Percentiles rank a stretch among this genome's conserved stretches.
Evolutionary conservation across 2,888 invertebrate species (phyloP).

Genomic region (Pyrrhia umbra): DNA sequence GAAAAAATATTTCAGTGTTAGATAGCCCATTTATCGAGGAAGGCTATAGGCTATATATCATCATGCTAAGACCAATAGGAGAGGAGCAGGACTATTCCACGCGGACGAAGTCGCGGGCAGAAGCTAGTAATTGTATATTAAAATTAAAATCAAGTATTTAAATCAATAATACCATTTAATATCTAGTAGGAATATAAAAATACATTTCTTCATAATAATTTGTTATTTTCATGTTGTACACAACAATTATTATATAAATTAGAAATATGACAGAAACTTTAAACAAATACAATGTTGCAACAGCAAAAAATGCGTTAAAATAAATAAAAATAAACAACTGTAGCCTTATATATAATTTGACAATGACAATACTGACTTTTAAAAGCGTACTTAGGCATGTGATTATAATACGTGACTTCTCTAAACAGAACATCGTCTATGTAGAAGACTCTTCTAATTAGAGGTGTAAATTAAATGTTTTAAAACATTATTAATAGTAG

Average conservation of each 20-base stretch:
- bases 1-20: too few relatives aligned
- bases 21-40: too few relatives aligned
- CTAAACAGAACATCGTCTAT: too few relatives aligned
- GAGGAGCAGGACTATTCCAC: too few relatives aligned
- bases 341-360: too few relatives aligned
- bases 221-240: background rate
- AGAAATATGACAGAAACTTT: background rate
- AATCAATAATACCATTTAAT: background rate
- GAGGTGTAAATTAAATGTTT: background rate
- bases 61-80: too few relatives aligned
- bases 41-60: too few relatives aligned
- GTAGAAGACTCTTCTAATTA: background rate
- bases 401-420: too few relatives aligned
- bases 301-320: background rate
- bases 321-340: too few relatives aligned
- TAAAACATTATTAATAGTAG: too few relatives aligned
- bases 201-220: background rate
- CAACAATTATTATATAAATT: background rate
- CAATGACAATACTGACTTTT: background rate
- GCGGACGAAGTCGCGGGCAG: too few relatives aligned
- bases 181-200: constrained; percentile 26
- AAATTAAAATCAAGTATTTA: constrained; percentile 12
- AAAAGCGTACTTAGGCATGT: background rate
- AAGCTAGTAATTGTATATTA: too few relatives aligned
- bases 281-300: background rate